Evolutionary conservation across 2,797 vertebrate genomes (phyloP).

Genomic region (Sebastes minor): DNA sequence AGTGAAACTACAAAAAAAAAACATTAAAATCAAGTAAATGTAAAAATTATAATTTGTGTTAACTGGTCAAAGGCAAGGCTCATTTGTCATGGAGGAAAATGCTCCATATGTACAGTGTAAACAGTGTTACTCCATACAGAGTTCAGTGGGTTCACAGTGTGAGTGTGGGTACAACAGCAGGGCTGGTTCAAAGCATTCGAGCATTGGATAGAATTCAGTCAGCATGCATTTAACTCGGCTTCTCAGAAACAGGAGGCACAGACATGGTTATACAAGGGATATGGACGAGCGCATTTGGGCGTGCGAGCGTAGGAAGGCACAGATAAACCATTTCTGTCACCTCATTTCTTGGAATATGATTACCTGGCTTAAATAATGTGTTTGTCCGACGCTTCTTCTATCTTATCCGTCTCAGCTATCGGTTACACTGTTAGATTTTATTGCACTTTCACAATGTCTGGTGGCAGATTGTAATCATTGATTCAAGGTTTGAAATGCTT

Average conservation of each 20-base stretch:
- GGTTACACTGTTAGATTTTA: constrained; percentile 5
- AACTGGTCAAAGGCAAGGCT: constrained; percentile 3
- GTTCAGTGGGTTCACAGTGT: constrained; percentile 41
- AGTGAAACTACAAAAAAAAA: constrained; percentile 41
- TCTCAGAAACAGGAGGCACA: constrained; percentile 22
- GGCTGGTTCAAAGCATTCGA: constrained; percentile 35
- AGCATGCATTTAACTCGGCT: constrained; percentile 45
- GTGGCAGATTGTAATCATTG: constrained; percentile 24
- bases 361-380: constrained; percentile 46
- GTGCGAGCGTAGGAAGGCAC: constrained; percentile 15
- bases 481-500: constrained; percentile 6
- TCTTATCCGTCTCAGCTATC: constrained; percentile 1
- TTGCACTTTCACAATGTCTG: not conserved
- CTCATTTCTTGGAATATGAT: constrained; percentile 56
- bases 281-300: constrained; percentile 20
- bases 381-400: not conserved
- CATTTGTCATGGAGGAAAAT: constrained; percentile 41
- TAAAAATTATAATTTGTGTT: constrained; percentile 3
- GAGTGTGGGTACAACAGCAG: not conserved
- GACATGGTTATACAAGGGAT: constrained; percentile 20
- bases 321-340: constrained; percentile 66
- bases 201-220: constrained; percentile 45
- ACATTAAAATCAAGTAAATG: constrained; percentile 36
- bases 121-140: constrained; percentile 1
- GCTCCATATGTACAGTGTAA: not conserved